phyloP scores from a whole-genome alignment of 2,888 invertebrate species.

The Calameuta pallipes region DNA sequence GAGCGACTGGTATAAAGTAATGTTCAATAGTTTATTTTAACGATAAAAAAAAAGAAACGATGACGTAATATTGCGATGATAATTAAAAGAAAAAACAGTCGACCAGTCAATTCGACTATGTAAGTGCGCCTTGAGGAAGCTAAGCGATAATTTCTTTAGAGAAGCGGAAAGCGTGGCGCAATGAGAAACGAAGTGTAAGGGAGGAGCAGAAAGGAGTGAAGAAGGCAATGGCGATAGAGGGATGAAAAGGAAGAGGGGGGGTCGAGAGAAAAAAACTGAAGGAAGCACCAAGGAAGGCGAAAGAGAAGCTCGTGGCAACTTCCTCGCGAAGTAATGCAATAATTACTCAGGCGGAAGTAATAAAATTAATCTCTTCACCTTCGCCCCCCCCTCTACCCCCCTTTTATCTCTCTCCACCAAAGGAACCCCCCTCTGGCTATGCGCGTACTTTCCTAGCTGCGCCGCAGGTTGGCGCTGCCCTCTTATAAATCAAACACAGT shows the following conservation, averaged over 20 bases:
- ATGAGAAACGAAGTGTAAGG: constrained; percentile 6
- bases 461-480: constrained; percentile 38
- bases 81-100: neutral
- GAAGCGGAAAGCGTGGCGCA: constrained; percentile 4
- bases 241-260: constrained; percentile 11
- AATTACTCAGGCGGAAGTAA: constrained; percentile 65
- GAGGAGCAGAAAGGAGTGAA: neutral
- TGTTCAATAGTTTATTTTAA: neutral
- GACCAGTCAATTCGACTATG: neutral
- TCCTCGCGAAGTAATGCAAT: constrained; percentile 60
- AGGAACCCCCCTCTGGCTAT: constrained; percentile 30
- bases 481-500: constrained; percentile 65
- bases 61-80: neutral
- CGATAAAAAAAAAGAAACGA: neutral
- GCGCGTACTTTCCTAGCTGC: constrained; percentile 17
- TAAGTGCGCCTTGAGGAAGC: neutral
- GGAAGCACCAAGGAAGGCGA: constrained; percentile 18
- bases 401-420: neutral
- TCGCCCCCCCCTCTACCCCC: constrained; percentile 11
- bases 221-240: neutral
- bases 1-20: neutral
- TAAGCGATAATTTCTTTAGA: neutral
- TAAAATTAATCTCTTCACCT: constrained; percentile 61
- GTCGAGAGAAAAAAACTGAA: constrained; percentile 21
- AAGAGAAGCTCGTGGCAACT: constrained; percentile 38